phyloP scores from a whole-genome alignment of 2,797 vertebrate species.

The Babyrousa celebensis region DNA sequence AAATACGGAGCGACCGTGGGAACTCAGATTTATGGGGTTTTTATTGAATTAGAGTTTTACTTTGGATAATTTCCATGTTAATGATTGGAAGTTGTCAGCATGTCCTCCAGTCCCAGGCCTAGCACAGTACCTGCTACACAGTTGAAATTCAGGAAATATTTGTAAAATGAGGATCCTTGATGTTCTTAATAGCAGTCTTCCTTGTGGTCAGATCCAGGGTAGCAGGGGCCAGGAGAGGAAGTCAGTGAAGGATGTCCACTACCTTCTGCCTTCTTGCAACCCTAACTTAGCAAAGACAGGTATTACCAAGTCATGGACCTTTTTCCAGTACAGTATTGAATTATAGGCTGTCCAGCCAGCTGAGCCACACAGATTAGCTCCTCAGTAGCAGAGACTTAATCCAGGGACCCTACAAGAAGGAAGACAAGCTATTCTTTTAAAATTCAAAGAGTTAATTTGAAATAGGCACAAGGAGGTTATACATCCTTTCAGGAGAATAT shows the following conservation, averaged over 20 bases:
- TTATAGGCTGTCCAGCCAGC: neutral
- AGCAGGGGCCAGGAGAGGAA: no score
- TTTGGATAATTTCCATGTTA: constrained; percentile 56
- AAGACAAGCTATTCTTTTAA: neutral
- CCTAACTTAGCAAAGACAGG: no score
- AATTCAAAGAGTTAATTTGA: neutral
- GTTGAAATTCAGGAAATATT: neutral
- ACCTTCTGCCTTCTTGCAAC: neutral
- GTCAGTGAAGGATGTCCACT: neutral
- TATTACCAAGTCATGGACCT: neutral
- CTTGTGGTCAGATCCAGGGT: neutral
- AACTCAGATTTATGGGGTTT: constrained; percentile 21
- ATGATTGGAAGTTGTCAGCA: constrained; percentile 15
- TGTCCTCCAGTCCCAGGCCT: neutral
- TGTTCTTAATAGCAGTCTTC: neutral
- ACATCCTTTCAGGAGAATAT: constrained; percentile 16
- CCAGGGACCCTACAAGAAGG: neutral
- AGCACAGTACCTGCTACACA: neutral
- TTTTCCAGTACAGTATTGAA: neutral
- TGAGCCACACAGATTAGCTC: neutral
- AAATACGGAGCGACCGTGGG: neutral
- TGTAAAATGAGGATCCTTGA: neutral
- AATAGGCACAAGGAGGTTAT: neutral
- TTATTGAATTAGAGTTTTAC: constrained; percentile 22
- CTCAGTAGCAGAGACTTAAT: neutral